A percentile compares a stretch with the other conserved stretches of the same genome.
phyloP scores from a whole-genome alignment of 1,140 invertebrate species.

The Macrotrachela quadricornifera region DNA sequence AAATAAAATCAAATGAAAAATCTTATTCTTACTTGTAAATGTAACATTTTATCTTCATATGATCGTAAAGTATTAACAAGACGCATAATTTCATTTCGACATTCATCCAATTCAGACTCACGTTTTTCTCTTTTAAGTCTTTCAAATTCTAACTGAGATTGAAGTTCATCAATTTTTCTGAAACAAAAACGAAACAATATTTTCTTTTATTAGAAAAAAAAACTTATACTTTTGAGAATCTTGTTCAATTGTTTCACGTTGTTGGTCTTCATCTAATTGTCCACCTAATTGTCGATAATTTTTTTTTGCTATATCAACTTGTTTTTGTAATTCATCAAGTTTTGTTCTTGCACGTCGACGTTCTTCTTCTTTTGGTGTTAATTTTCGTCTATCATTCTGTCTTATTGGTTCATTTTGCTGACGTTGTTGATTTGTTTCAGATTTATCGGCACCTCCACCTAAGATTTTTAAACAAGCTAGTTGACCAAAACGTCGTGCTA shows the following conservation, averaged over 20 bases:
- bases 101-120: constrained; percentile 27
- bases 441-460: background rate
- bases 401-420: too few species aligned
- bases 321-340: constrained; percentile 24
- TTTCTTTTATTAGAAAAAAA: background rate
- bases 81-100: constrained; percentile 12
- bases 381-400: too few species aligned
- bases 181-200: background rate
- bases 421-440: too few species aligned
- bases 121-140: constrained; percentile 24
- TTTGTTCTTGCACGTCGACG: constrained; percentile 19
- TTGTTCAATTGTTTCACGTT: constrained; percentile 15
- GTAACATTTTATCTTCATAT: background rate
- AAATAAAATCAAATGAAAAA: too few species aligned
- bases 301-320: constrained; percentile 25
- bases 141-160: constrained; percentile 28
- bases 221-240: constrained; percentile 22
- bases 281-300: constrained; percentile 31
- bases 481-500: constrained; percentile 26
- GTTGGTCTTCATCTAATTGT: constrained; percentile 19
- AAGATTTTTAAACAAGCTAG: constrained; percentile 28
- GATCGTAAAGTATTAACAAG: background rate
- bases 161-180: constrained; percentile 25
- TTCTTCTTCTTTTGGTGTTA: too few species aligned
- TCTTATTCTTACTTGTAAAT: too few species aligned